Evolutionary conservation across 30 jellyfish, hydroid and myxozoan species (phyloP).

Genomic region (Cassiopea xamachana): DNA sequence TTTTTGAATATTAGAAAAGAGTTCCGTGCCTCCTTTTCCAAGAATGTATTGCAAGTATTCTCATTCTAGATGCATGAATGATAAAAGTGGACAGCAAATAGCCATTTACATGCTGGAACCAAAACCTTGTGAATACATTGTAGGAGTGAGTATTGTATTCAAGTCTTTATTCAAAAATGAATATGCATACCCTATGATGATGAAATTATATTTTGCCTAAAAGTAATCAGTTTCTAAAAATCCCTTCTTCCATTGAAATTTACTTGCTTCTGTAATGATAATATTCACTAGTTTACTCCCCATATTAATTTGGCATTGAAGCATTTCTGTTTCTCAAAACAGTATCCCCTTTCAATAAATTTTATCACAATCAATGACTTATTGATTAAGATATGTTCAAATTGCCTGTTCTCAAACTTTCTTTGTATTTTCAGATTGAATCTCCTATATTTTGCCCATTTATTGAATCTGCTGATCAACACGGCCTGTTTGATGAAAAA

Average conservation of each 20-base stretch:
- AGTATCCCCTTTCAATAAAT: no score
- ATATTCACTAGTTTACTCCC: not conserved
- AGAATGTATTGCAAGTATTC: not conserved
- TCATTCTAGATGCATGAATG: conserved; percentile 62
- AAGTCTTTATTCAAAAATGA: no score
- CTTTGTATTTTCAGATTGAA: conserved; percentile 59
- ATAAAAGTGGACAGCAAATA: conserved; percentile 77
- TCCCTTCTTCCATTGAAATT: not conserved
- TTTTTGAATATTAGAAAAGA: no score
- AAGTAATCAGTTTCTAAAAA: no score
- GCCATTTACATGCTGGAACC: conserved; percentile 83
- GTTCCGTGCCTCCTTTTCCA: no score
- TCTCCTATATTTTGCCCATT: conserved; percentile 82
- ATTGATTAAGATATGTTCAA: no score
- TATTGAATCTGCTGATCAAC: conserved; percentile 66
- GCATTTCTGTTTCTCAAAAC: not conserved
- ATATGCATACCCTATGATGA: not conserved
- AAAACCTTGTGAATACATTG: conserved; percentile 78
- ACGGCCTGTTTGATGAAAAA: conserved; percentile 56
- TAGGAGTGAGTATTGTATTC: conserved; percentile 61
- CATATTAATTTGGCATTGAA: not conserved
- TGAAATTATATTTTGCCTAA: not conserved
- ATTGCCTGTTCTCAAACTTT: no score
- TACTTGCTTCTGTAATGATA: not conserved
- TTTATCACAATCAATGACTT: no score